phyloP scores from a whole-genome alignment of 2,888 invertebrate genomes.

The Labia minor region DNA sequence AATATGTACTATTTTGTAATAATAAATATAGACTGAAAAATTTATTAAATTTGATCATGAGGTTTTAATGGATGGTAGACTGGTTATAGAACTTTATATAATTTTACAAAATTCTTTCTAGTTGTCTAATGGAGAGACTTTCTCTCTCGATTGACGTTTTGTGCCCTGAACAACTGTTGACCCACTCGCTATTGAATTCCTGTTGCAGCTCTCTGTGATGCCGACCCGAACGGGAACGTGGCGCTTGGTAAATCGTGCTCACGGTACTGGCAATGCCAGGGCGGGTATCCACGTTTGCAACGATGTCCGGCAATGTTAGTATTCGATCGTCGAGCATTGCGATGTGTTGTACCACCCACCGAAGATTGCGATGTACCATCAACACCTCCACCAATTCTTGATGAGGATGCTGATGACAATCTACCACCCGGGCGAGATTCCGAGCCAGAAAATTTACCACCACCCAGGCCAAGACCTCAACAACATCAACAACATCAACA shows the following conservation, averaged over 20 bases:
- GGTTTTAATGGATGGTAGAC: no score
- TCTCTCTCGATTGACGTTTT: no score
- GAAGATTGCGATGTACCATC: conserved; percentile 80
- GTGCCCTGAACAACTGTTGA: no score
- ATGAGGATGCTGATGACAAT: conserved; percentile 26
- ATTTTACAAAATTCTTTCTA: no score
- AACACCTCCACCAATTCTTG: conserved; percentile 53
- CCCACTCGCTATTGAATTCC: no score
- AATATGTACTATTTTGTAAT: no score
- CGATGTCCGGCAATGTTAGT: conserved; percentile 84
- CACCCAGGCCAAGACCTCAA: not conserved
- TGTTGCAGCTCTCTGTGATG: conserved; percentile 73
- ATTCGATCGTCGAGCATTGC: conserved; percentile 66
- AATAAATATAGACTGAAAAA: no score
- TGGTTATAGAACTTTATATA: no score
- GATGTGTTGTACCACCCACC: conserved; percentile 81
- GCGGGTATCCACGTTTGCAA: conserved; percentile 82
- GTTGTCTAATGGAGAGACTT: no score
- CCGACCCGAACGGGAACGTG: conserved; percentile 83
- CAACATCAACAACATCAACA: not conserved
- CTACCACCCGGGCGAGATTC: not conserved
- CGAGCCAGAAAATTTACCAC: not conserved
- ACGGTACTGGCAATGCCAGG: conserved; percentile 89
- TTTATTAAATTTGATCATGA: no score
- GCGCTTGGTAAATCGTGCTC: conserved; percentile 86